phyloP scores from a whole-genome alignment of 2,888 invertebrate species.

The Corbicula japonica region DNA sequence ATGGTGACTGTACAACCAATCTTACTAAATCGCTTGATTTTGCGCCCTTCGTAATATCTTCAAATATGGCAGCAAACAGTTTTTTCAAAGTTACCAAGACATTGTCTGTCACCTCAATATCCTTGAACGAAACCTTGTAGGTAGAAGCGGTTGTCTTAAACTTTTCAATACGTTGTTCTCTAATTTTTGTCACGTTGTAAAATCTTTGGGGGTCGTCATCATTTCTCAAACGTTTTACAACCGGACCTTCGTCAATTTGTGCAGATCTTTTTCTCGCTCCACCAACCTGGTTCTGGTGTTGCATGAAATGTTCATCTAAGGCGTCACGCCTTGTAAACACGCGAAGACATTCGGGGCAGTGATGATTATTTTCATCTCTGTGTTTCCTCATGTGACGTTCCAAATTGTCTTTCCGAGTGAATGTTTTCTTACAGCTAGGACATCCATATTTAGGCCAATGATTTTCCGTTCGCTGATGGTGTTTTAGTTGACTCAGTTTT shows the following conservation, averaged over 20 bases:
- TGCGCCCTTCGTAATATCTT: constrained; percentile 30
- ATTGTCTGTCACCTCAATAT: constrained; percentile 37
- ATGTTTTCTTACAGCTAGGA: constrained; percentile 25
- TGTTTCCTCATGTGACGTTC: constrained; percentile 23
- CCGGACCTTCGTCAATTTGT: not conserved
- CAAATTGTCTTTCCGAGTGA: constrained; percentile 32
- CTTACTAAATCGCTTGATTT: constrained; percentile 36
- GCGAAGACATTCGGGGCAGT: constrained; percentile 32
- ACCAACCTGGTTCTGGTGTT: constrained; percentile 4
- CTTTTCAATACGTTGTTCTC: constrained; percentile 33
- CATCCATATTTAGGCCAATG: constrained; percentile 8
- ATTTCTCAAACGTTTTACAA: constrained; percentile 19
- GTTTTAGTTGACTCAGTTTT: not conserved
- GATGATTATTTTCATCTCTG: not conserved
- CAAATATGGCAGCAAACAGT: constrained; percentile 23
- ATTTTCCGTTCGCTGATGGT: not conserved
- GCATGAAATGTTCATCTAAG: constrained; percentile 22
- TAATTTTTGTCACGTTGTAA: constrained; percentile 39
- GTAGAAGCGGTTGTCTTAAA: constrained; percentile 39
- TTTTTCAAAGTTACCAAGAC: constrained; percentile 9
- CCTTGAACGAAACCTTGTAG: constrained; percentile 31
- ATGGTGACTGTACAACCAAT: constrained; percentile 35
- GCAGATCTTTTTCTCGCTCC: constrained; percentile 19
- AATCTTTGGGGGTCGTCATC: constrained; percentile 34
- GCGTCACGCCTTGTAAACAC: constrained; percentile 20